These are phyloP conservation scores for Brenthis hecate DNA, from an alignment of 2,888 invertebrate genomes.

Conservation along the genomic window DNA sequence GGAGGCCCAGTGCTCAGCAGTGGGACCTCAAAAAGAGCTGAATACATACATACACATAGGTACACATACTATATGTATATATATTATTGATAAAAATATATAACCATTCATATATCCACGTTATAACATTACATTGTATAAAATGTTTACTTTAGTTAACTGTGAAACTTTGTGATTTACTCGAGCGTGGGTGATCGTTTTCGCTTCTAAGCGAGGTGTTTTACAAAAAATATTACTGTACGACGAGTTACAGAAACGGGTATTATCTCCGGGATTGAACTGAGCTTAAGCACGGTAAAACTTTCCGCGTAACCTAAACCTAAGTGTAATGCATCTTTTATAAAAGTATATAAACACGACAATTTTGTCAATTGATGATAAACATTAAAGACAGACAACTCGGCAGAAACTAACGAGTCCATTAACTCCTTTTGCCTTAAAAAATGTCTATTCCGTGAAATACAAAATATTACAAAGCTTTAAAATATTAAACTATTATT, in stretches of 20 bases:
- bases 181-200: neutral
- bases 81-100: no score
- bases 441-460: no score
- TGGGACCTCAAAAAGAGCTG: no score
- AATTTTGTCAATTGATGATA: neutral
- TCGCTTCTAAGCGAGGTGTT: slow-evolving; percentile 26
- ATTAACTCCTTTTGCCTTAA: no score
- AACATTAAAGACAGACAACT: neutral
- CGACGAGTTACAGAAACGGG: slow-evolving; percentile 54
- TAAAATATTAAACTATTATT: no score
- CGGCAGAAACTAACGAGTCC: no score
- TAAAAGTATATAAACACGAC: neutral
- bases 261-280: slow-evolving; percentile 61
- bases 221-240: slow-evolving; percentile 28
- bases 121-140: neutral
- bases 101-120: no score
- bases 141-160: slow-evolving; percentile 7
- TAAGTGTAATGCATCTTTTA: neutral
- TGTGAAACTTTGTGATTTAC: slow-evolving; percentile 9
- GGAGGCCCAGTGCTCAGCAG: no score
- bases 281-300: slow-evolving; percentile 52
- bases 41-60: no score
- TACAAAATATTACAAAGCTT: no score
- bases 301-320: slow-evolving; percentile 44
- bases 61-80: no score